Evolutionary conservation across 2,113 vertebrate genomes (phyloP).

Genomic region (Bostrychus sinensis): DNA sequence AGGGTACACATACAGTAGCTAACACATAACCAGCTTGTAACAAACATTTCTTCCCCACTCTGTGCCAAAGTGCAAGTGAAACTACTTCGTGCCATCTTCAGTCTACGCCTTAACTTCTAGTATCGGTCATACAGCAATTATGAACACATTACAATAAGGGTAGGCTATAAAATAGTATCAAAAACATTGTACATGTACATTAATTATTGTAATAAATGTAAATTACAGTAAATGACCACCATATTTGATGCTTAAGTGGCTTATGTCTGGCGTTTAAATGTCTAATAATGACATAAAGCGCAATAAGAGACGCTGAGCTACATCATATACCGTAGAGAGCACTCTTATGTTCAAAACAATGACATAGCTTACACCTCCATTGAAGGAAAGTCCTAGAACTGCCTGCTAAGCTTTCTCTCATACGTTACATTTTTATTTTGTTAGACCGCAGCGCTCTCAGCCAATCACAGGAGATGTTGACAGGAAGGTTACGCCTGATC

Average conservation of each 20-base stretch:
- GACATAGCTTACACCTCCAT: neutral
- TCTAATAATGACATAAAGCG: neutral
- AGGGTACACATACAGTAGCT: too few species aligned
- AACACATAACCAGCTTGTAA: too few species aligned
- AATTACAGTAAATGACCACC: too few species aligned
- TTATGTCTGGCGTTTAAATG: too few species aligned
- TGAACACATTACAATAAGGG: too few species aligned
- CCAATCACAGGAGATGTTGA: constrained; percentile 27
- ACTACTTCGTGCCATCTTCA: neutral
- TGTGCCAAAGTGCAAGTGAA: neutral
- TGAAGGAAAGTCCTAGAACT: constrained; percentile 11
- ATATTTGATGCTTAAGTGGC: too few species aligned
- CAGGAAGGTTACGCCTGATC: neutral
- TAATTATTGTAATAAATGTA: too few species aligned
- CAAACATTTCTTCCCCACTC: neutral
- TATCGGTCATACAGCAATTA: too few species aligned
- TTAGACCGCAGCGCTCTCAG: neutral
- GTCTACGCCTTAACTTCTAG: neutral
- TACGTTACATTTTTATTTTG: neutral
- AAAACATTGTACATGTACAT: too few species aligned
- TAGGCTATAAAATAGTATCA: too few species aligned
- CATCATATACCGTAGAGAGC: too few species aligned
- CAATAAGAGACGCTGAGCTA: neutral
- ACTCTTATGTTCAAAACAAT: too few species aligned
- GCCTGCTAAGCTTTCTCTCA: neutral